Base-by-base conservation (phyloP, 2,797 vertebrate species). In the Octomys mimax region DNA sequence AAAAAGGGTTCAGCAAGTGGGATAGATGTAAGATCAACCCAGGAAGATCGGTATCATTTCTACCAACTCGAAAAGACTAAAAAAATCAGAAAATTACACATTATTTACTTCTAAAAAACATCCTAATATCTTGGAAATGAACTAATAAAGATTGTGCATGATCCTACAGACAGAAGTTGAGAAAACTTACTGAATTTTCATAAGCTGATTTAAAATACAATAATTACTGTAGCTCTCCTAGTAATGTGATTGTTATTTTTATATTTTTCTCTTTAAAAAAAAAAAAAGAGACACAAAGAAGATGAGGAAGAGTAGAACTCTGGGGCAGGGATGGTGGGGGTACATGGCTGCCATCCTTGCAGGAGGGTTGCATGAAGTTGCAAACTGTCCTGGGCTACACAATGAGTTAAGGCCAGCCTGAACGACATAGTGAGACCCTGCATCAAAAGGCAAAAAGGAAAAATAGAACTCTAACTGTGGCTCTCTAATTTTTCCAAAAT, bases 91-190 rank as follows among this genome's bases (percentile, higher is more conserved):
- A 87, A 68, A 46, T 90, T 77, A 80, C 12, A 84, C 24, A 62
- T n/a, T 59, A 36, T 92, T 87, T 59, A 84, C 3, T 49, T 46
- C 31, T 83, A 39, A 54, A 95, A 94, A 87, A 87, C 83, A 90
- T 83, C 59, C 42, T 87, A 80, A 79, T 22, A 70, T 46, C n/a
- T 82, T 57, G 21, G n/a, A 87, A 93, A 79, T 49, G 66, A 70
- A 52, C 24, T 61, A 83, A 75, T 75, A 57, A 95, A 49, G 31
- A 81, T 80, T 91, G 46, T 33, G 77, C 11, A 82, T 8, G 18
- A 3, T 46, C 91, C 36, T 71, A 90, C 46, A 31, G 14, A 59
- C 46, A 79, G 62, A 68, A 84, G 11, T 86, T 81, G 31, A 79
- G 21, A 83, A 75, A 91, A 75, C 8, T 33, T 54, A 86, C 1